A percentile compares a stretch with the other conserved stretches of the same genome.
phyloP scores from a whole-genome alignment of 1,140 invertebrate genomes.

The Lepeophtheirus salmonis region DNA sequence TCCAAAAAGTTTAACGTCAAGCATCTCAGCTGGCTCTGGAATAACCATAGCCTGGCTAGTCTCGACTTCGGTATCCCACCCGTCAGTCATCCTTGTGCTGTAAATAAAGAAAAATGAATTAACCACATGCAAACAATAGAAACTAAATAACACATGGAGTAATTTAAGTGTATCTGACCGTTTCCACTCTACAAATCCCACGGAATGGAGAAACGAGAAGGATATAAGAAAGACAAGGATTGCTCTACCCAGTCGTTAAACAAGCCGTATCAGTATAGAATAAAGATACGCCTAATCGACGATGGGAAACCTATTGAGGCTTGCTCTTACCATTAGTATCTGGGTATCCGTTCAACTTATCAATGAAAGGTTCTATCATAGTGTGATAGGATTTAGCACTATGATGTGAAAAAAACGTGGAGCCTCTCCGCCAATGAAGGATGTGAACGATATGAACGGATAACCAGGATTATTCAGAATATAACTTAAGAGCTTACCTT shows the following conservation, averaged over 20 bases:
- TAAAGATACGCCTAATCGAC: too few relatives aligned
- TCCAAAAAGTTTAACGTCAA: slow-evolving; percentile 9
- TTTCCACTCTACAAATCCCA: slow-evolving; percentile 1
- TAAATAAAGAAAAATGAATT: neutral
- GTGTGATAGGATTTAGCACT: too few relatives aligned
- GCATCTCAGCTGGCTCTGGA: slow-evolving; percentile 4
- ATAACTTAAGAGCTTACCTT: neutral
- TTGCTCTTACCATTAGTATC: too few relatives aligned
- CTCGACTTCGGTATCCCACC: slow-evolving; percentile 11
- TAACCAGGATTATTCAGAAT: neutral
- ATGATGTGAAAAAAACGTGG: too few relatives aligned
- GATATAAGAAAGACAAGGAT: neutral
- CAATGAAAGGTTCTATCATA: too few relatives aligned
- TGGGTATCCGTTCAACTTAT: too few relatives aligned
- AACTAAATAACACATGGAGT: neutral
- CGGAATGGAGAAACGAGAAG: neutral
- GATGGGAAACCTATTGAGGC: too few relatives aligned
- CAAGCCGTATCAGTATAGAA: too few relatives aligned
- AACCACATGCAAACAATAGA: neutral
- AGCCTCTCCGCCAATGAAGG: neutral
- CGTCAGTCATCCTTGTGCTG: slow-evolving; percentile 7
- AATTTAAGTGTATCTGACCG: slow-evolving; percentile 2
- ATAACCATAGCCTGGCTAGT: neutral
- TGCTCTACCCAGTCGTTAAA: neutral
- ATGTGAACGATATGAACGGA: neutral